These are phyloP conservation scores for Phallusia fumigata DNA, from an alignment of 23 tunicate genomes.

Conservation along the genomic window DNA sequence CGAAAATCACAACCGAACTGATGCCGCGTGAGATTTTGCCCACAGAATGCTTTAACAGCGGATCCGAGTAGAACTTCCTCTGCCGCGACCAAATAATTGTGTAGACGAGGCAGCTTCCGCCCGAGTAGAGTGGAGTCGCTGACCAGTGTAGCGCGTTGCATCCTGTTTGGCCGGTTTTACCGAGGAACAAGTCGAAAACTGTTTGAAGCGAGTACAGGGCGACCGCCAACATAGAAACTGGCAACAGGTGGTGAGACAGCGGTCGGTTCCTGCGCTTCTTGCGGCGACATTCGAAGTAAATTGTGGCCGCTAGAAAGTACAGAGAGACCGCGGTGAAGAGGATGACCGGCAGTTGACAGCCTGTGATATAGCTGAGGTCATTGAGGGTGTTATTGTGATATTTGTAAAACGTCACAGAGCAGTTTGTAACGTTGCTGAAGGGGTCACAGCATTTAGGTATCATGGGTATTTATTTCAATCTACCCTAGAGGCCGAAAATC, in stretches of 20 bases:
- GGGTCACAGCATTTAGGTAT: neutral
- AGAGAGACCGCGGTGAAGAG: neutral
- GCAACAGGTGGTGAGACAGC: neutral
- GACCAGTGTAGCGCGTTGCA: neutral
- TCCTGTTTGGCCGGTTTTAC: neutral
- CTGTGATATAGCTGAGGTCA: neutral
- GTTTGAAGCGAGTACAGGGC: neutral
- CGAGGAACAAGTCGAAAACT: neutral
- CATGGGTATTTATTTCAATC: neutral
- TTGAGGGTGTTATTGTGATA: neutral
- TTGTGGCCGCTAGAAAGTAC: neutral
- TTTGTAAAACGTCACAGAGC: slow-evolving; percentile 1
- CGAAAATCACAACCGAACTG: neutral
- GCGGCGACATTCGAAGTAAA: neutral
- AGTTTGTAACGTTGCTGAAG: neutral
- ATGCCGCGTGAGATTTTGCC: neutral
- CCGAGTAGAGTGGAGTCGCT: neutral
- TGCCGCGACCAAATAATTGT: neutral
- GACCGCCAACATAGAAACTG: neutral
- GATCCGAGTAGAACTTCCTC: neutral
- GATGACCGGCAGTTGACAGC: neutral
- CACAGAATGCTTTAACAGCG: neutral
- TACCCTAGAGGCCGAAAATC: too few species aligned
- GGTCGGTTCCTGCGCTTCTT: neutral
- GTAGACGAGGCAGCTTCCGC: slow-evolving; percentile 12